These are phyloP conservation scores for Ateles fusciceps DNA, from an alignment of 2,797 vertebrate species.

Conservation along the genomic window DNA sequence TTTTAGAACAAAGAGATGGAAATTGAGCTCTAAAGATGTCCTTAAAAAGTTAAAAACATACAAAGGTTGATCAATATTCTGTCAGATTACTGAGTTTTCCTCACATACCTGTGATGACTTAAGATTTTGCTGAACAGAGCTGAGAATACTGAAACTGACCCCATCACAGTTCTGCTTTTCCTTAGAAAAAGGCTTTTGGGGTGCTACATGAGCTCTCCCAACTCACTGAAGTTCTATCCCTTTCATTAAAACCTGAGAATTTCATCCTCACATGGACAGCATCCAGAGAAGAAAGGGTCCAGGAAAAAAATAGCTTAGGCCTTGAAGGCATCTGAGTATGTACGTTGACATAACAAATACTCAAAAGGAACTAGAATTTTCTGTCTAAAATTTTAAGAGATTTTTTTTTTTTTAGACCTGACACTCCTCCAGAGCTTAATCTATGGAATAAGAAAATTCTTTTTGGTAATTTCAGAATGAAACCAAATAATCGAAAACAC, in stretches of 20 bases:
- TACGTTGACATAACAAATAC: not conserved
- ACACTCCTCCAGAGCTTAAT: not conserved
- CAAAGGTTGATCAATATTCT: not conserved
- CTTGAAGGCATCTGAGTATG: not conserved
- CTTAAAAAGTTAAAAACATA: not conserved
- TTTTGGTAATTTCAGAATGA: constrained; percentile 12
- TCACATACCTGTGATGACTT: not conserved
- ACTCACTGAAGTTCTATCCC: not conserved
- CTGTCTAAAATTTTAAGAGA: not conserved
- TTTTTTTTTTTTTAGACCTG: not conserved
- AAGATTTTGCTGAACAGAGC: not conserved
- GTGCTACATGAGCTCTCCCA: not conserved
- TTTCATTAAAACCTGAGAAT: not conserved
- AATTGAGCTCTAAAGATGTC: not conserved
- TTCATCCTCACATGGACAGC: not conserved
- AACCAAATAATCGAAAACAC: not conserved
- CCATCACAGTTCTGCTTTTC: not conserved
- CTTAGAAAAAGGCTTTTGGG: not conserved
- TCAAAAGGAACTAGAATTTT: not conserved
- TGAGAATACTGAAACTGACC: not conserved
- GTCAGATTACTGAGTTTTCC: not conserved
- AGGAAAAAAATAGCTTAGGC: not conserved
- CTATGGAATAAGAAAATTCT: not conserved
- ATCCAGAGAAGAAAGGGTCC: not conserved
- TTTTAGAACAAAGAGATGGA: not conserved